phyloP scores from a whole-genome alignment of 2,888 invertebrate genomes.

The Gortyna flavago region DNA sequence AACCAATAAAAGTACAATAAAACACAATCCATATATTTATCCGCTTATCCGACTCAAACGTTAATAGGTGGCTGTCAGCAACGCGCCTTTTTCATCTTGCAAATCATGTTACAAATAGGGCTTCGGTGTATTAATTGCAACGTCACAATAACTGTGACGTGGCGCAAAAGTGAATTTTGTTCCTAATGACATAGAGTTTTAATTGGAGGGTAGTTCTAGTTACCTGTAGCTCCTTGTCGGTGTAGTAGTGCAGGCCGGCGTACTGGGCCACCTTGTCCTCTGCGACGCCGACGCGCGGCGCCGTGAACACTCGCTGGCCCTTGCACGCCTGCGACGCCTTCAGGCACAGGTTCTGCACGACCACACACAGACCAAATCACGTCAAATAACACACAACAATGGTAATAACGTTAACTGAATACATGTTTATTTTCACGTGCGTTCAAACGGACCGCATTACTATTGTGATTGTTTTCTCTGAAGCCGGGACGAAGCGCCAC shows the following conservation, averaged over 20 bases:
- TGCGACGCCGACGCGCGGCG: constrained; percentile 96
- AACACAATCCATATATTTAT: constrained; percentile 45
- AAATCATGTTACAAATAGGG: constrained; percentile 49
- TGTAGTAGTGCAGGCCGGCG: constrained; percentile 97
- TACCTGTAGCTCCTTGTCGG: constrained; percentile 97
- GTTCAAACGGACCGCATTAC: constrained; percentile 71
- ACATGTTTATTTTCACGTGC: constrained; percentile 75
- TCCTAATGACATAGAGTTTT: constrained; percentile 22
- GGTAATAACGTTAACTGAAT: constrained; percentile 74
- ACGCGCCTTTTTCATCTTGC: constrained; percentile 39
- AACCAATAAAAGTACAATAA: constrained; percentile 43
- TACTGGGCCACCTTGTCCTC: constrained; percentile 98
- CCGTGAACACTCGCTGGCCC: constrained; percentile 94
- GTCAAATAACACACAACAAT: constrained; percentile 74
- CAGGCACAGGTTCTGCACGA: constrained; percentile 97
- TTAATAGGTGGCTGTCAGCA: constrained; percentile 53
- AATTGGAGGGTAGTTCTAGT: constrained; percentile 23
- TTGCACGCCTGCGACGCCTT: constrained; percentile 97
- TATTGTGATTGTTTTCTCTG: constrained; percentile 73
- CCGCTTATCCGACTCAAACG: constrained; percentile 35
- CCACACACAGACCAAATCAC: constrained; percentile 83
- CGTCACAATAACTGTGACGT: constrained; percentile 12
- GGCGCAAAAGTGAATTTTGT: constrained; percentile 32
- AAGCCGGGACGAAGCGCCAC: constrained; percentile 67
- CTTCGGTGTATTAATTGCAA: constrained; percentile 30